Conservation (phyloP, 1,140 invertebrate species). For the Hypsibius dujardini region DNA sequence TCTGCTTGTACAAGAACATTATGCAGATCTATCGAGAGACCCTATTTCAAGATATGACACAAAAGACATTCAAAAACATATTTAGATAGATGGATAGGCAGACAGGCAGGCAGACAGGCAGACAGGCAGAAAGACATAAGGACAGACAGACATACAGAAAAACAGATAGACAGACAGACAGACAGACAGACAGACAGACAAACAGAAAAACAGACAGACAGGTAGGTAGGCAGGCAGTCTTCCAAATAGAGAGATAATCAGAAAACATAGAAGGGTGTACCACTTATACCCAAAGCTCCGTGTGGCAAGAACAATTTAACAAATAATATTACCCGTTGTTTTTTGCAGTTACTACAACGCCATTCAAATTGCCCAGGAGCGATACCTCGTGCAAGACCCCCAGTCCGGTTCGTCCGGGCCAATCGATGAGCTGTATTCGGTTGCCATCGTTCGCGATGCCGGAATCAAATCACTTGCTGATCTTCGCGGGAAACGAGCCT, state of each 20-base stretch:
- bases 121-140: too few species aligned
- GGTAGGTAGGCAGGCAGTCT: neutral
- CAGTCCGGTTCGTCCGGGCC: neutral
- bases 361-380: conserved; percentile 6
- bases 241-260: neutral
- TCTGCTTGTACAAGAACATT: neutral
- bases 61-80: neutral
- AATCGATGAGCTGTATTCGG: neutral
- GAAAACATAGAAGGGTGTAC: too few species aligned
- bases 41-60: neutral
- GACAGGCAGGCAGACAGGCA: too few species aligned
- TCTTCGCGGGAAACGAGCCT: conserved; percentile 10
- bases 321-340: neutral
- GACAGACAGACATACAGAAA: too few species aligned
- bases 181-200: too few species aligned
- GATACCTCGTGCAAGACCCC: neutral
- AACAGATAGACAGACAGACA: too few species aligned
- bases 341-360: neutral
- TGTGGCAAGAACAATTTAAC: too few species aligned
- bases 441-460: neutral
- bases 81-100: too few species aligned
- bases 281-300: too few species aligned
- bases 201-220: neutral
- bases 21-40: neutral
- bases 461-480: neutral